Conservation (phyloP, 2,797 vertebrate genomes). For the Gymnocypris eckloni region DNA sequence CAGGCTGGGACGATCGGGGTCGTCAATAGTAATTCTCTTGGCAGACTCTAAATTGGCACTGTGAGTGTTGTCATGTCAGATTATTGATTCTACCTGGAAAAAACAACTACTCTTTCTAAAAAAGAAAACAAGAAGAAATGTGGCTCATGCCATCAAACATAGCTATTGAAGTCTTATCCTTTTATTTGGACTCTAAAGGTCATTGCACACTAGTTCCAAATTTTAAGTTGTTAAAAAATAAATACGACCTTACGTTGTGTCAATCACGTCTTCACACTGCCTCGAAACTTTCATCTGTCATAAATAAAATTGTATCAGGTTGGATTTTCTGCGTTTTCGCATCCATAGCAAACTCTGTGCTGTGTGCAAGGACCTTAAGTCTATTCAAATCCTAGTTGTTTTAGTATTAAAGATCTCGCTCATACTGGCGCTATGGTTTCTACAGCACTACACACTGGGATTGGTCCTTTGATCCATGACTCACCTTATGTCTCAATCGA, state of each 20-base stretch:
- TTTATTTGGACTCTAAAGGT: neutral
- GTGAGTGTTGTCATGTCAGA: constrained; percentile 21
- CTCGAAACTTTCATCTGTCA: too few species aligned
- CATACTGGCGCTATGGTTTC: constrained; percentile 57
- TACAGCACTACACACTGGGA: constrained; percentile 58
- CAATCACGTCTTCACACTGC: too few species aligned
- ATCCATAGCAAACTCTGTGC: too few species aligned
- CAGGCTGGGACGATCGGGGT: constrained; percentile 3
- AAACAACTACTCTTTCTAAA: neutral
- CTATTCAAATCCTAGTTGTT: constrained; percentile 3
- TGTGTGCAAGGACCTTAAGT: neutral
- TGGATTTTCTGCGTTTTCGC: too few species aligned
- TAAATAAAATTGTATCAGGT: too few species aligned
- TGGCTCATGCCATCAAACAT: neutral
- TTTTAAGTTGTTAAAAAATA: too few species aligned
- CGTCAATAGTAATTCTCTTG: constrained; percentile 38
- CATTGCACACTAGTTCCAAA: too few species aligned
- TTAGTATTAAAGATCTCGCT: constrained; percentile 6
- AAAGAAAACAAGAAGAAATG: neutral
- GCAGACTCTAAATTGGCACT: constrained; percentile 26
- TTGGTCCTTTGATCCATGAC: constrained; percentile 70
- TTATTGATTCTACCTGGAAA: constrained; percentile 35
- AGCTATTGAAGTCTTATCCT: neutral
- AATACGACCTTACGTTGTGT: too few species aligned
- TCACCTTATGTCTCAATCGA: constrained; percentile 83